These are phyloP conservation scores for Cosmia pyralina DNA, from an alignment of 2,888 invertebrate species.

Conservation along the genomic window DNA sequence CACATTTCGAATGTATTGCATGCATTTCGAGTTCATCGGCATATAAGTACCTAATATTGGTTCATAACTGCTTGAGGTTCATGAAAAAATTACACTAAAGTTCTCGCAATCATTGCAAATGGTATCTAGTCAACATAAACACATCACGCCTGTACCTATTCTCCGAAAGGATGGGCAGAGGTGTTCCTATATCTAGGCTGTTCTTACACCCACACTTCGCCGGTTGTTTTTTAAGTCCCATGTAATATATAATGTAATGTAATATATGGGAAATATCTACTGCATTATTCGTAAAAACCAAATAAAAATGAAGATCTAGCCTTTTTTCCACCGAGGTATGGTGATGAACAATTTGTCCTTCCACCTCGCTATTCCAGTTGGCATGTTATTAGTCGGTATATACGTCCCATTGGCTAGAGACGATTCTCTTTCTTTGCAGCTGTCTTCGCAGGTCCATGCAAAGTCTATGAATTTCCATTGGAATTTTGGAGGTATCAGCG, in stretches of 20 bases:
- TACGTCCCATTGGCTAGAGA: constrained; percentile 90
- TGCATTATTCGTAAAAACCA: background rate
- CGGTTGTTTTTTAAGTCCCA: background rate
- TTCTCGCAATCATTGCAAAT: background rate
- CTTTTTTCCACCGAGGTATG: constrained; percentile 92
- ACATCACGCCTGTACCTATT: background rate
- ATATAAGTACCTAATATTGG: too few relatives aligned
- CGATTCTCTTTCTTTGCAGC: constrained; percentile 74
- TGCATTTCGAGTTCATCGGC: too few relatives aligned
- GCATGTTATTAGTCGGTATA: constrained; percentile 91
- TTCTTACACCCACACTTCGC: background rate
- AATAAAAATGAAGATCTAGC: constrained; percentile 67
- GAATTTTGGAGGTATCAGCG: constrained; percentile 80
- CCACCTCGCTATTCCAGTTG: constrained; percentile 93
- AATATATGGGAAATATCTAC: too few relatives aligned
- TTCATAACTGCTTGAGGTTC: background rate
- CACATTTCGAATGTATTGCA: too few relatives aligned
- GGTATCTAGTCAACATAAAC: background rate
- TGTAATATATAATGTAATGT: too few relatives aligned
- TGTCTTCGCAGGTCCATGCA: constrained; percentile 84
- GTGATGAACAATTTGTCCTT: constrained; percentile 92
- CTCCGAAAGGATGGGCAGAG: background rate
- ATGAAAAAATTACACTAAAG: background rate
- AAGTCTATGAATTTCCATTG: constrained; percentile 92
- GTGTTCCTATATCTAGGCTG: background rate